Percentiles rank a stretch among this genome's conserved stretches.
Evolutionary conservation across 2,888 invertebrate genomes (phyloP).

Genomic region (Pedicia rivosa): DNA sequence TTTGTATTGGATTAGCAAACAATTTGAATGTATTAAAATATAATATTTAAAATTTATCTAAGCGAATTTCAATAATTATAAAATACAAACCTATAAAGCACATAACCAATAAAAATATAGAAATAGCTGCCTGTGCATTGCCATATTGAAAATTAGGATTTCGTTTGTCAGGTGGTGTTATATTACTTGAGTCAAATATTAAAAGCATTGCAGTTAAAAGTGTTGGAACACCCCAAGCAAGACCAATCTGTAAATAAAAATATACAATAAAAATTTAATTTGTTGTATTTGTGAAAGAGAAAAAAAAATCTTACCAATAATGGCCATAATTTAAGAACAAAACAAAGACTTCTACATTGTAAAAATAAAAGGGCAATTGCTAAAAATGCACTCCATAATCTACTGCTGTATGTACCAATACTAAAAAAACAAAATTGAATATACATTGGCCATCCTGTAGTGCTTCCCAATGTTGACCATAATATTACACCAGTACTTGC

Average conservation of each 20-base stretch:
- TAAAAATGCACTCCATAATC: slow-evolving; percentile 73
- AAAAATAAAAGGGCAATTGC: slow-evolving; percentile 68
- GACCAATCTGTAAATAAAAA: slow-evolving; percentile 35
- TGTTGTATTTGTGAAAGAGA: slow-evolving; percentile 1
- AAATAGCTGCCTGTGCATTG: slow-evolving; percentile 57
- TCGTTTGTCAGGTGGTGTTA: slow-evolving; percentile 39
- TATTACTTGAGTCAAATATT: slow-evolving; percentile 33
- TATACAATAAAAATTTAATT: slow-evolving; percentile 5
- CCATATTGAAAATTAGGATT: slow-evolving; percentile 67
- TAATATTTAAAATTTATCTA: too few relatives aligned
- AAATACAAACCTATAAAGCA: slow-evolving; percentile 53
- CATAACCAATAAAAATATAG: slow-evolving; percentile 58
- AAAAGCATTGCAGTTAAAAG: slow-evolving; percentile 50
- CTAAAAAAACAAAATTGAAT: slow-evolving; percentile 62
- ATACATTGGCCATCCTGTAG: slow-evolving; percentile 45
- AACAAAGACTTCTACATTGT: slow-evolving; percentile 68
- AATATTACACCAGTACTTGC: slow-evolving; percentile 58
- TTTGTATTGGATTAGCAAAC: too few relatives aligned
- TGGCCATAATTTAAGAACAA: slow-evolving; percentile 60
- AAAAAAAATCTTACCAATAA: slow-evolving; percentile 33
- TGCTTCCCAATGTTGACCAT: slow-evolving; percentile 44
- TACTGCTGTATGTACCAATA: slow-evolving; percentile 61
- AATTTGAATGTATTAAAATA: neutral
- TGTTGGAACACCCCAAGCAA: slow-evolving; percentile 49
- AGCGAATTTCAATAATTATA: too few relatives aligned